These are phyloP conservation scores for Ypsolopha sequella DNA, from an alignment of 2,888 invertebrate species.

Conservation along the genomic window DNA sequence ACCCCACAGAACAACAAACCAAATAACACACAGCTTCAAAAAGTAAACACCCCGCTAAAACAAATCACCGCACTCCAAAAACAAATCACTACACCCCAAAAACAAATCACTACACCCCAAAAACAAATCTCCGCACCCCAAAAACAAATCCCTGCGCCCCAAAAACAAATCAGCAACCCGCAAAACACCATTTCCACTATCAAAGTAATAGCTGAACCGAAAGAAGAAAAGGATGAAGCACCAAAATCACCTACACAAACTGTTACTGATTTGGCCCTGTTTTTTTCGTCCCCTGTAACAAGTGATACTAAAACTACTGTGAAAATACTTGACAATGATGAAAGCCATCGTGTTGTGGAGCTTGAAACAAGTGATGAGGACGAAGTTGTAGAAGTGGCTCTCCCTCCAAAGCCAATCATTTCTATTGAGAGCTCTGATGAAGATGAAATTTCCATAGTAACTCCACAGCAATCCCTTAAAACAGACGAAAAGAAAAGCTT, in stretches of 20 bases:
- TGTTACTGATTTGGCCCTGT: conserved; percentile 27
- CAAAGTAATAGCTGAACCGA: conserved; percentile 21
- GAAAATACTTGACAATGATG: conserved; percentile 44
- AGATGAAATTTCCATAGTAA: conserved; percentile 32
- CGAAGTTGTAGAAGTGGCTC: conserved; percentile 57
- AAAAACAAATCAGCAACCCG: no score
- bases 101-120: no score
- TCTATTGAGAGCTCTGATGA: conserved; percentile 65
- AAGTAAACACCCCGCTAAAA: conserved; percentile 6
- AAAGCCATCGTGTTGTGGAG: conserved; percentile 24
- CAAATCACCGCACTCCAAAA: not conserved
- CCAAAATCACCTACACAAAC: conserved; percentile 13
- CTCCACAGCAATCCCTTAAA: not conserved
- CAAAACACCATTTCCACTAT: not conserved
- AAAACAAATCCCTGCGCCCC: no score
- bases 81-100: conserved; percentile 10
- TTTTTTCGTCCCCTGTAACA: conserved; percentile 42
- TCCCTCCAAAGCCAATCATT: conserved; percentile 58
- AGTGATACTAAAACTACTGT: conserved; percentile 36
- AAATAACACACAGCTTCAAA: not conserved
- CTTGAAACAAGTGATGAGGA: conserved; percentile 59
- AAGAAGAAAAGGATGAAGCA: conserved; percentile 30
- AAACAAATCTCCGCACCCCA: no score
- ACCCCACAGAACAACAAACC: conserved; percentile 10
- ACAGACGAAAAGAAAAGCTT: no score